Conservation (phyloP, 2,797 vertebrate species). For the Lateolabrax maculatus region DNA sequence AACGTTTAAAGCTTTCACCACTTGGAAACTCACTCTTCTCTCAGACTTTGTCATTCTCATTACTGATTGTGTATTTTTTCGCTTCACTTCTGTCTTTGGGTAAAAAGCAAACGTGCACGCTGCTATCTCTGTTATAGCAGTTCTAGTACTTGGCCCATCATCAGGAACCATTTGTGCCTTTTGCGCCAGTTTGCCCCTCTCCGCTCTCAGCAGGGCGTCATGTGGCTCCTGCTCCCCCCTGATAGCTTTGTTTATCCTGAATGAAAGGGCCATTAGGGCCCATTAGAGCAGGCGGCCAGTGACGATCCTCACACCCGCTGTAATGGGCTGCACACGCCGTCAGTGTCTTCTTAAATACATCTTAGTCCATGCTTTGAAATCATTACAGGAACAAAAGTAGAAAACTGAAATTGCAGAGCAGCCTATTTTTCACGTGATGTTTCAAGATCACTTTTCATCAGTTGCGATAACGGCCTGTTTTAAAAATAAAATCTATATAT, state of each 20-base stretch:
- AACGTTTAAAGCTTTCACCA: not conserved
- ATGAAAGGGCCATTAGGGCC: slow-evolving; percentile 60
- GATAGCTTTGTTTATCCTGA: slow-evolving; percentile 22
- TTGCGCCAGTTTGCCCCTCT: slow-evolving; percentile 71
- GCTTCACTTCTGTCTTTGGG: no score
- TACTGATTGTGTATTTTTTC: not conserved
- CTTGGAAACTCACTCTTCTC: not conserved
- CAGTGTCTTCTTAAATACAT: not conserved
- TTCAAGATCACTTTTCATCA: not conserved
- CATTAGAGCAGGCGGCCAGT: slow-evolving; percentile 59
- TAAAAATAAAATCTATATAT: not conserved
- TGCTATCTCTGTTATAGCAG: not conserved
- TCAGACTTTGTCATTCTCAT: not conserved
- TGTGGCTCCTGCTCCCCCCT: not conserved
- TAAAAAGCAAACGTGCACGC: no score
- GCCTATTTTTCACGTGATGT: not conserved
- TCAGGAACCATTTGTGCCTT: slow-evolving; percentile 77
- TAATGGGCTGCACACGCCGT: slow-evolving; percentile 51
- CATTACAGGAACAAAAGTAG: not conserved
- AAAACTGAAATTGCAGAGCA: no score
- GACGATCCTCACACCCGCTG: slow-evolving; percentile 72
- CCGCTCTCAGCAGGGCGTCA: slow-evolving; percentile 49
- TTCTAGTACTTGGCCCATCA: not conserved
- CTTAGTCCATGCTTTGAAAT: not conserved
- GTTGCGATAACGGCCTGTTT: not conserved